Percentiles rank a stretch among this genome's conserved stretches.
phyloP scores from a whole-genome alignment of 2,797 vertebrate genomes.

The Aldrovandia affinis region DNA sequence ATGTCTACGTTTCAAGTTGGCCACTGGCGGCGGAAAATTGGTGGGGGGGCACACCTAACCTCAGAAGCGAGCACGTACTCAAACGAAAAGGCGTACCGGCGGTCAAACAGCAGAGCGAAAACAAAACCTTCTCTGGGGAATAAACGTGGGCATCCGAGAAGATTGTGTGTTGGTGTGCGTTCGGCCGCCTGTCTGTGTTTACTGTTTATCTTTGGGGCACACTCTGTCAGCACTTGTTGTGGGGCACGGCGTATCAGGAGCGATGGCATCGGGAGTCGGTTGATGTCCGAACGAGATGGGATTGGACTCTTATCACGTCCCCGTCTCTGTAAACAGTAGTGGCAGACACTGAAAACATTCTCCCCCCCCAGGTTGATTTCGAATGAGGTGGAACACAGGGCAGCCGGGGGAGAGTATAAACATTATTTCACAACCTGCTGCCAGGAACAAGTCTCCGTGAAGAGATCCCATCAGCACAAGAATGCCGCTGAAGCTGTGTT shows the following conservation, averaged over 20 bases:
- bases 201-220: constrained; percentile 25
- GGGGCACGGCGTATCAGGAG: constrained; percentile 45
- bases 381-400: background rate
- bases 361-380: background rate
- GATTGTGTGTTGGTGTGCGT: constrained; percentile 10
- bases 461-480: constrained; percentile 53
- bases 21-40: background rate
- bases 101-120: background rate
- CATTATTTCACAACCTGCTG: constrained; percentile 23
- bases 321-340: constrained; percentile 63
- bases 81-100: background rate
- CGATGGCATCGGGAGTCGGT: constrained; percentile 37
- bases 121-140: background rate
- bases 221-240: constrained; percentile 30
- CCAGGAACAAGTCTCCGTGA: constrained; percentile 4
- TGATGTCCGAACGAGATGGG: constrained; percentile 38
- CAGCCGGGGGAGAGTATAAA: constrained; percentile 25
- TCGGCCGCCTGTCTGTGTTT: constrained; percentile 22
- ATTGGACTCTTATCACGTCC: constrained; percentile 59
- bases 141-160: constrained; percentile 12
- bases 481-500: constrained; percentile 67
- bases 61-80: background rate
- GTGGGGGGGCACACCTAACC: background rate
- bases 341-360: constrained; percentile 55
- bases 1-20: background rate